Evolutionary conservation across 1,140 invertebrate species (phyloP).

Genomic region (Lordiphosa collinella): DNA sequence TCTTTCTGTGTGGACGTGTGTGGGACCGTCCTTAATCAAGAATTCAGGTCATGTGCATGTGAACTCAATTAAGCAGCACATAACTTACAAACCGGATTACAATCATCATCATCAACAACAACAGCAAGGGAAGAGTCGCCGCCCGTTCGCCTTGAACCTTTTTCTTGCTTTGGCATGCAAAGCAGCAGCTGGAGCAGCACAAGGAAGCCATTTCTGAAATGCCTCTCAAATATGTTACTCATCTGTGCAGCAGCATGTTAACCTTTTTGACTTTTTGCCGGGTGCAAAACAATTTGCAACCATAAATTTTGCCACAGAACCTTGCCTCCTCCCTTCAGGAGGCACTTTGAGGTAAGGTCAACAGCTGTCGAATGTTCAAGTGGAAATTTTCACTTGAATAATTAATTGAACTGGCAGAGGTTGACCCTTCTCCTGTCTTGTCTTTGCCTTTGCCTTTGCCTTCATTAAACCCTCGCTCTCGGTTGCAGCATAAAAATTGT

Average conservation of each 20-base stretch:
- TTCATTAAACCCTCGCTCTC: constrained; percentile 50
- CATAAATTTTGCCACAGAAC: constrained; percentile 70
- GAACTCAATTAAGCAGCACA: constrained; percentile 79
- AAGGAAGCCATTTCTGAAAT: constrained; percentile 3
- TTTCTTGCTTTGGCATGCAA: constrained; percentile 60
- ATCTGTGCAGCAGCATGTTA: constrained; percentile 52
- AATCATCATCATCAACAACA: constrained; percentile 77
- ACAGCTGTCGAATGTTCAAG: constrained; percentile 61
- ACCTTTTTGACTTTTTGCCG: constrained; percentile 52
- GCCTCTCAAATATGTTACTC: constrained; percentile 66
- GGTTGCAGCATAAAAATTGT: background rate
- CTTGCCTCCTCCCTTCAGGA: background rate
- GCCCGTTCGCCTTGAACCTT: constrained; percentile 46
- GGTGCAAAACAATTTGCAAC: constrained; percentile 78
- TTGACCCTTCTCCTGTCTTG: constrained; percentile 23
- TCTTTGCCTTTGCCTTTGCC: constrained; percentile 26
- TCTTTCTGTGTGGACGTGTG: too few relatives aligned
- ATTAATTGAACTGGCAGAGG: constrained; percentile 69
- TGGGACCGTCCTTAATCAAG: constrained; percentile 47
- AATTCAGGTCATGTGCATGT: constrained; percentile 79
- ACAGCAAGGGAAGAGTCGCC: constrained; percentile 18
- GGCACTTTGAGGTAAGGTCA: constrained; percentile 67
- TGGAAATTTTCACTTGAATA: constrained; percentile 79
- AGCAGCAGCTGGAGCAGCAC: constrained; percentile 40
- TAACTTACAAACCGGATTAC: constrained; percentile 80